Evolutionary conservation across 2,113 vertebrate genomes (phyloP), one percentile per base, ranked within the genome.

Genomic region (Osmerus mordax): DNA sequence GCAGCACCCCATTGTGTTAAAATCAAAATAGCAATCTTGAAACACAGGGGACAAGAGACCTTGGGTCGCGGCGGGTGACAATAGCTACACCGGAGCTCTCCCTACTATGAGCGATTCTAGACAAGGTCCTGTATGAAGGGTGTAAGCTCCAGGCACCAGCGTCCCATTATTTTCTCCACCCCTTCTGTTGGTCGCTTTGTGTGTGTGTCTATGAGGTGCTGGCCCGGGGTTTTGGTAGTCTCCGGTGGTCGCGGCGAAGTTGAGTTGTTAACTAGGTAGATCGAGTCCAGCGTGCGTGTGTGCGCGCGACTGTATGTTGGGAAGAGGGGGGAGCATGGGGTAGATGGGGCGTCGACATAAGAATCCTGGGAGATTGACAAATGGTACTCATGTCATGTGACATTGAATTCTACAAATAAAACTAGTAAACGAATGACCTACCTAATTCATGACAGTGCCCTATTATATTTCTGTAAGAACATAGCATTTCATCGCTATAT

Each of bases 1-100:
- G 83, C 95, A 96, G 88, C 93, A 95, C 85, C 94, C 94, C 94
- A 94, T 93, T 86, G 88, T 92, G 87, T 82, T 75, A 67, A 69
- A 69, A 75, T 69, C 6, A 5, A 65, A 80, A 77, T 73, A 76
- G 32, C 76, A 71, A 71, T 71, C 23, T 78, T 29, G 68, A 65
- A 63, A 36, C 56, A 56, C 56, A 32, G 9, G 56, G 72, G 72
- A 4, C 47, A 59, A 72, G 70, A 70, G 67, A 32, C 41, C 58
- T 47, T 47, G 32, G 61, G 74, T 59, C 21, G 51, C 32, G 59
- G 29, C n/a, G 23, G 19, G 19, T 23, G 16, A 21, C 54, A 32
- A 19, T 29, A 23, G 65, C 73, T 25, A 70, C 71, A 68, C 75
- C 59, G 69, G 77, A 81, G 75, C 79, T 85, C 52, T 83, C 19